Evolutionary conservation across 2,888 invertebrate species (phyloP).

Genomic region (Panopea generosa): DNA sequence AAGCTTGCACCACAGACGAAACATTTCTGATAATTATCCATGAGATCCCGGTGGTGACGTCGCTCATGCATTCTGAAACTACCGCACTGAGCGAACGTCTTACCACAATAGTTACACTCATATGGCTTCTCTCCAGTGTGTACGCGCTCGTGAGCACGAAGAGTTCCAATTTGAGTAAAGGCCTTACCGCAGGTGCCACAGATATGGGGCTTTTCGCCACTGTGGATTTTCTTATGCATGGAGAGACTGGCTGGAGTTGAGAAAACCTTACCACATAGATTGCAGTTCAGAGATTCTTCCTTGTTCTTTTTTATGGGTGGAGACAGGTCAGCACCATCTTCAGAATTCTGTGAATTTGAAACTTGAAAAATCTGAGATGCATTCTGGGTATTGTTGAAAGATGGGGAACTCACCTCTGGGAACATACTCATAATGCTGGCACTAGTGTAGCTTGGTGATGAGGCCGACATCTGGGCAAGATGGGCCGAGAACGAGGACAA

Average conservation of each 20-base stretch:
- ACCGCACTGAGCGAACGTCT: conserved; percentile 80
- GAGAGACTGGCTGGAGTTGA: conserved; percentile 78
- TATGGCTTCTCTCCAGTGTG: conserved; percentile 81
- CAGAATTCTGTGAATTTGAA: conserved; percentile 37
- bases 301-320: conserved; percentile 45
- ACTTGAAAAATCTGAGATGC: conserved; percentile 1
- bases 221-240: conserved; percentile 80
- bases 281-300: conserved; percentile 65
- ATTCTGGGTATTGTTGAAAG: background rate
- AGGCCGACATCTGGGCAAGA: conserved; percentile 40
- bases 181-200: conserved; percentile 76
- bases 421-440: conserved; percentile 25
- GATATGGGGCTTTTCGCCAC: conserved; percentile 78
- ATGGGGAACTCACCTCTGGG: conserved; percentile 20
- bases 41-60: conserved; percentile 77
- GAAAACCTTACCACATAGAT: conserved; percentile 78
- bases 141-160: conserved; percentile 79
- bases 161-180: conserved; percentile 81
- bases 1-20: conserved; percentile 78
- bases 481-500: conserved; percentile 44
- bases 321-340: conserved; percentile 51
- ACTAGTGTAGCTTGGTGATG: conserved; percentile 5
- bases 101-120: conserved; percentile 75
- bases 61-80: conserved; percentile 81
- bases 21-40: conserved; percentile 72